These are phyloP conservation scores for Eledone cirrhosa DNA, from an alignment of 2,888 invertebrate species.

Conservation along the genomic window DNA sequence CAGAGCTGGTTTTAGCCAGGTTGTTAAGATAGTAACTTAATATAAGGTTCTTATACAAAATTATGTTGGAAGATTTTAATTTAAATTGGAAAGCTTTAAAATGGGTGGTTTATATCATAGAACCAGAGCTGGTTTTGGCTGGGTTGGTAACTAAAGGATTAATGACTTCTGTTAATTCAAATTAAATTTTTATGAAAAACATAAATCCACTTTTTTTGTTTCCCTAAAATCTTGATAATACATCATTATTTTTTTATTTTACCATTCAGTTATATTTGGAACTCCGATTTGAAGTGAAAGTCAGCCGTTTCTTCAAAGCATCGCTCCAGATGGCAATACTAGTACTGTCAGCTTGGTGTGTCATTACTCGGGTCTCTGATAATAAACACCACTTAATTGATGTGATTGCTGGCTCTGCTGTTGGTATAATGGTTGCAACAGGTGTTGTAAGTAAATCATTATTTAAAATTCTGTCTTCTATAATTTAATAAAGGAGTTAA, in stretches of 20 bases:
- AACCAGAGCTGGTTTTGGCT: too few relatives aligned
- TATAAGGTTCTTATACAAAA: too few relatives aligned
- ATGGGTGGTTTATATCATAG: too few relatives aligned
- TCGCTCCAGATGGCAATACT: constrained; percentile 83
- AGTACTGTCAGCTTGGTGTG: constrained; percentile 72
- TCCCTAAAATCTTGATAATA: too few relatives aligned
- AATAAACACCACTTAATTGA: constrained; percentile 98
- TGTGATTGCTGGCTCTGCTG: constrained; percentile 79
- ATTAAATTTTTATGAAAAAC: too few relatives aligned
- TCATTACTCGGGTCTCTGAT: constrained; percentile 86
- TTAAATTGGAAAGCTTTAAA: too few relatives aligned
- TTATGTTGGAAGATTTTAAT: too few relatives aligned
- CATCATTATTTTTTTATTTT: neutral
- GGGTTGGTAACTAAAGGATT: too few relatives aligned
- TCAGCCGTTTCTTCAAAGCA: constrained; percentile 83
- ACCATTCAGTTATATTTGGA: constrained; percentile 81
- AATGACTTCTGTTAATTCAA: too few relatives aligned
- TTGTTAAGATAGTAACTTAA: too few relatives aligned
- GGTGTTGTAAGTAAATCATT: constrained; percentile 48
- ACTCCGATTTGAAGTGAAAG: constrained; percentile 79
- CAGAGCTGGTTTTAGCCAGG: too few relatives aligned
- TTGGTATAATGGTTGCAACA: constrained; percentile 67
- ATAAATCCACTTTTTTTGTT: too few relatives aligned
- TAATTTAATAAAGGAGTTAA: neutral
- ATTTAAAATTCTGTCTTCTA: neutral